A percentile compares a stretch with the other conserved stretches of the same genome.
Evolutionary conservation across 2,797 vertebrate genomes (phyloP).

Genomic region (Tamandua tetradactyla): DNA sequence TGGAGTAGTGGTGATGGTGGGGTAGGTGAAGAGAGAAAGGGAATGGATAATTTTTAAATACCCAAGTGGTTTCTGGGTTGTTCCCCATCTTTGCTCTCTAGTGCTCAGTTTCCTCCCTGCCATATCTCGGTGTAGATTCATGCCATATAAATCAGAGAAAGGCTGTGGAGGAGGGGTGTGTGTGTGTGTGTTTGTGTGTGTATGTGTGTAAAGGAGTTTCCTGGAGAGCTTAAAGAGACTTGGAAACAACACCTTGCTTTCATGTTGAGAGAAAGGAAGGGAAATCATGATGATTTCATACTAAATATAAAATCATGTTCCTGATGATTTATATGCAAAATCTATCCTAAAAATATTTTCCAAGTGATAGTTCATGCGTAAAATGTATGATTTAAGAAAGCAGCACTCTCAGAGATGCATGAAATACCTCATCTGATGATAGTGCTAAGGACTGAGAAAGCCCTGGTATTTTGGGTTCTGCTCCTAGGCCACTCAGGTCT

Average conservation of each 20-base stretch:
- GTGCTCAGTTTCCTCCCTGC: neutral
- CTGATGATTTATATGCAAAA: neutral
- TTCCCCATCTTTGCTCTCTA: neutral
- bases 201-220: neutral
- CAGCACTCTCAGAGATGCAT: rapidly evolving
- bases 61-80: neutral
- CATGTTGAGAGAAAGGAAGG: neutral
- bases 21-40: neutral
- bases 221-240: neutral
- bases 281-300: neutral
- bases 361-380: rapidly evolving
- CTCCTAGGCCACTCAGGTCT: constrained; percentile 92
- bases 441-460: constrained; percentile 88
- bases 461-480: constrained; percentile 89
- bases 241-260: neutral
- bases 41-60: neutral
- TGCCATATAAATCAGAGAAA: neutral
- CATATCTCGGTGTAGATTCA: neutral
- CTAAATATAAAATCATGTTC: neutral
- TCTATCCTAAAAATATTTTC: neutral
- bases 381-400: neutral
- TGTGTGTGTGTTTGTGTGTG: no score
- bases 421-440: constrained; percentile 93
- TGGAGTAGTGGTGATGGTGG: neutral
- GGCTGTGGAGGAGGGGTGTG: no score